Conservation (phyloP, 2,797 vertebrate genomes). For the Squalus acanthias region DNA sequence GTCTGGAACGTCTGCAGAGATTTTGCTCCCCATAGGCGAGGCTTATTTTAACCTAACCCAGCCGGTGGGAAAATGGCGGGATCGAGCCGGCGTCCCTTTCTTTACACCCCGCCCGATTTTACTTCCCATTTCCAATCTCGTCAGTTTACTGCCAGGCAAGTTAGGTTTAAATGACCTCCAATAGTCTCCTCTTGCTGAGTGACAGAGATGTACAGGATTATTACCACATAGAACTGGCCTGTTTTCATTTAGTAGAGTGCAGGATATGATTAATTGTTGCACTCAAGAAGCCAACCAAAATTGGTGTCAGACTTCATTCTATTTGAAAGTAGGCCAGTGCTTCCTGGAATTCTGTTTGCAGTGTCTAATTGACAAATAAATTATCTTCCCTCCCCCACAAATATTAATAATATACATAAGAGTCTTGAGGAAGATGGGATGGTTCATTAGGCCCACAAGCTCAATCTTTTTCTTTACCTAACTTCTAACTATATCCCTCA, state of each 20-base stretch:
- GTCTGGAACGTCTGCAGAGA: not conserved
- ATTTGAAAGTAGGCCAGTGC: constrained; percentile 17
- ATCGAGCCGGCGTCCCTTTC: not conserved
- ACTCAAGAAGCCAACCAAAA: constrained; percentile 2
- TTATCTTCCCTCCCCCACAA: not conserved
- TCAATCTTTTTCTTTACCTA: not conserved
- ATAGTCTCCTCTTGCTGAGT: not conserved
- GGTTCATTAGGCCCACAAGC: not conserved
- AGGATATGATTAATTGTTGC: constrained; percentile 21
- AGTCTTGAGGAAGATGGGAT: not conserved
- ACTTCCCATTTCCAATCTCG: not conserved
- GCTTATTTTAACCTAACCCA: not conserved
- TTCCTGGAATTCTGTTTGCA: constrained; percentile 13
- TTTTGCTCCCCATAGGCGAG: not conserved
- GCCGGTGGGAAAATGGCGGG: not conserved
- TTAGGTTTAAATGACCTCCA: not conserved
- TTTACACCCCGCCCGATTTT: not conserved
- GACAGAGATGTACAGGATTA: not conserved
- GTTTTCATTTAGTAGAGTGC: not conserved
- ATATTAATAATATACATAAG: not conserved
- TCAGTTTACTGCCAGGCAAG: not conserved
- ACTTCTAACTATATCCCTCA: not conserved
- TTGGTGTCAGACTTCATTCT: constrained; percentile 13
- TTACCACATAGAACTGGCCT: not conserved
- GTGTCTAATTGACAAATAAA: constrained; percentile 22